These are phyloP conservation scores for Plemyria rubiginata DNA, from an alignment of 2,888 invertebrate species.

Conservation along the genomic window DNA sequence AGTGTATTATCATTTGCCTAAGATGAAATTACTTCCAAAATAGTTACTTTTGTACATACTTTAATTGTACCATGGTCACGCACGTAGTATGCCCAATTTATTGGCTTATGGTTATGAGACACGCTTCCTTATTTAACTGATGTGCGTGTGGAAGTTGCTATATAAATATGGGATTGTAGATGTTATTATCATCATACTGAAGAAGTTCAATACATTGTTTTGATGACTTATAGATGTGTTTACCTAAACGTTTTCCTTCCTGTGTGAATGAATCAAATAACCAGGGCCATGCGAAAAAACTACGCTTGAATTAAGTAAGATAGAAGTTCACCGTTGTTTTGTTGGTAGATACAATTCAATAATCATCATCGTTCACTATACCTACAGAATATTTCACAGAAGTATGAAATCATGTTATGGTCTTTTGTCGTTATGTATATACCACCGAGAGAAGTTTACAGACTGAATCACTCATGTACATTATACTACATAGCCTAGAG, in stretches of 20 bases:
- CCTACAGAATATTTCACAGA: too few species aligned
- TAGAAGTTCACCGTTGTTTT: not conserved
- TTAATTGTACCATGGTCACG: not conserved
- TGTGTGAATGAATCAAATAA: constrained; percentile 14
- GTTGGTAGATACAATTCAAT: too few species aligned
- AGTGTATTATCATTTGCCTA: not conserved
- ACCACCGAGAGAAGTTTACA: too few species aligned
- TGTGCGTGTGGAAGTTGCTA: constrained; percentile 1
- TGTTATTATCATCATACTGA: not conserved
- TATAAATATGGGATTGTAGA: not conserved
- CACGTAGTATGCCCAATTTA: not conserved
- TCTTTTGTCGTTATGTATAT: too few species aligned
- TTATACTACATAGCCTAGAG: too few species aligned
- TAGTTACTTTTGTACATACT: not conserved
- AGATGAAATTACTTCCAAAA: not conserved
- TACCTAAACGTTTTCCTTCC: constrained; percentile 23
- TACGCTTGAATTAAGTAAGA: not conserved
- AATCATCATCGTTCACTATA: too few species aligned
- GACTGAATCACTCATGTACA: too few species aligned
- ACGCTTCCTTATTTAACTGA: not conserved
- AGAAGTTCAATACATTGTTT: not conserved
- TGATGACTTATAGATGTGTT: constrained; percentile 4
- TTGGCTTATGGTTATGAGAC: not conserved
- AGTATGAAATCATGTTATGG: too few species aligned
- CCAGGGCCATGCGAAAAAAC: not conserved